Percentiles rank a stretch among this genome's conserved stretches.
phyloP scores from a whole-genome alignment of 1,140 invertebrate species.

The Hycleus cichorii region DNA sequence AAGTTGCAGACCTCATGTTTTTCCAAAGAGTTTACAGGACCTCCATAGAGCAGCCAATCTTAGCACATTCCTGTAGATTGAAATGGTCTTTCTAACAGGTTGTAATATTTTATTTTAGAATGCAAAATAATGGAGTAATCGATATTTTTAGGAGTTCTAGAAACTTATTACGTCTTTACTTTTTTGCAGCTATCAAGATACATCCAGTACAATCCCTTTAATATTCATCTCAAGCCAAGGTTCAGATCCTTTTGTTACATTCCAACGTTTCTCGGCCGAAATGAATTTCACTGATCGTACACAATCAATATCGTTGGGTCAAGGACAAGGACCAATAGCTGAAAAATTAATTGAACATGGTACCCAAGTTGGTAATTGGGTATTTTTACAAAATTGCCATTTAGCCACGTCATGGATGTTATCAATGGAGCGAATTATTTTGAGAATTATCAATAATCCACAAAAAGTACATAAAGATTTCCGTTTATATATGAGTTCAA shows the following conservation, averaged over 20 bases:
- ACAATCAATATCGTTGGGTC: constrained; percentile 80
- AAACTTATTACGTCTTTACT: not conserved
- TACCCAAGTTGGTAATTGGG: constrained; percentile 66
- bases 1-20: too few relatives aligned
- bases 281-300: constrained; percentile 68
- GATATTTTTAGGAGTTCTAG: too few relatives aligned
- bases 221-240: constrained; percentile 88
- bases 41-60: too few relatives aligned
- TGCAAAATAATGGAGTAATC: too few relatives aligned
- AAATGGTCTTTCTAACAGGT: too few relatives aligned
- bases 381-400: constrained; percentile 83
- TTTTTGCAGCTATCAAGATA: constrained; percentile 60
- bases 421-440: constrained; percentile 59
- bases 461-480: constrained; percentile 61
- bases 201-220: constrained; percentile 64
- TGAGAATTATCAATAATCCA: constrained; percentile 58
- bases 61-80: too few relatives aligned
- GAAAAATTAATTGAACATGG: constrained; percentile 72
- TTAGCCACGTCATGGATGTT: constrained; percentile 88
- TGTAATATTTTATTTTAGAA: too few relatives aligned
- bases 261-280: constrained; percentile 72
- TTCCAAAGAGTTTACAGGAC: too few relatives aligned
- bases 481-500: constrained; percentile 80
- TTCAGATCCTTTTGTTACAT: constrained; percentile 78
- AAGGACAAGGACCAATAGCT: constrained; percentile 81